Evolutionary conservation across 2,888 invertebrate species (phyloP), one percentile per base, ranked within the genome.

Genomic region (Oscheius onirici): DNA sequence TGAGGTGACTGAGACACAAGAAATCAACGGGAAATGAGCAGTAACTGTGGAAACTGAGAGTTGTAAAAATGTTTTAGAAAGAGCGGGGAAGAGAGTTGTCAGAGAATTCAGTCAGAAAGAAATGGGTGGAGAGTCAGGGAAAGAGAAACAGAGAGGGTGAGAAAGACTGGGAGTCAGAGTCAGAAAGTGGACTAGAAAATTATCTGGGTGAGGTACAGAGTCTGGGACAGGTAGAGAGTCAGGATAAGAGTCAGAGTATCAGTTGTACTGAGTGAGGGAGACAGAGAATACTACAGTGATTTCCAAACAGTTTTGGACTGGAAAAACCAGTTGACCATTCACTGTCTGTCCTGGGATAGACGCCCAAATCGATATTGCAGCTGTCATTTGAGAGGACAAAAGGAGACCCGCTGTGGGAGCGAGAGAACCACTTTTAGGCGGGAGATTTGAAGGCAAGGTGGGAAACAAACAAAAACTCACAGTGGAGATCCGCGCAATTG

Each of bases 381-480:
- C 34, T 34, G 34, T 34, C 34, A 34, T 34, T 34, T 34, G 3
- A n/a, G 34, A 8, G 34, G 34, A 34, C 34, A 34, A 34, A 34
- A 34, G 34, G 5, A 3, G 13, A 17, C 17, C 49, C 17, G 44
- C 20, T 20, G 49, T 17, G 17, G 46, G 46, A 46, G 46, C 46
- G 17, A 13, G 44, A 44, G 2, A 15, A 44, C 15, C 15, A 15
- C 3, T 17, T 17, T 49, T 49, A 10, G n/a, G 22, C 22, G 49
- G 49, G 17, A 49, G 17, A 17, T 17, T 17, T 17, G 10, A 49
- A 22, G 17, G 49, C 10, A 24, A 26, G 26, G 22, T 8, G 34
- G 22, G 10, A 41, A 40, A 20, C 41, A 40, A 49, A 49, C 17
- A 28, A 49, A n/a, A 46, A 63, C 63, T 26, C 26, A 63, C 63